Evolutionary conservation across 2,888 invertebrate species (phyloP).

Genomic region (Eristalis intricaria): DNA sequence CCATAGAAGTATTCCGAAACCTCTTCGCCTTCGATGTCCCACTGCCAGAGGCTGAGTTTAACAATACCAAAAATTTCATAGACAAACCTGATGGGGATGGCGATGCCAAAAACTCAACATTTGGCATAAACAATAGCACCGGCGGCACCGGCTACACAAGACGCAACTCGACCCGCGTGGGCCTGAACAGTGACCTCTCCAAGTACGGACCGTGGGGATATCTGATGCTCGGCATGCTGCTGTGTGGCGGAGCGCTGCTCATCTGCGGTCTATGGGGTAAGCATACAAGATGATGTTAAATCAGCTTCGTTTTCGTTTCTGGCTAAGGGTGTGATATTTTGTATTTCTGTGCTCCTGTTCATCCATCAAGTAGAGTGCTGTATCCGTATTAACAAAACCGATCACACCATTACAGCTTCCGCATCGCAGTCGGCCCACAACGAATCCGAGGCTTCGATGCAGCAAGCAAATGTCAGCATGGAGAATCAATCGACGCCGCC

Average conservation of each 20-base stretch:
- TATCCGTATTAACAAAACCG: conserved; percentile 81
- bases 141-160: conserved; percentile 71
- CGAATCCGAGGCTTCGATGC: conserved; percentile 79
- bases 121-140: conserved; percentile 3
- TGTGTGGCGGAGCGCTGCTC: conserved; percentile 87
- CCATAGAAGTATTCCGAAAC: conserved; percentile 80
- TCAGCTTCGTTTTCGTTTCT: conserved; percentile 38
- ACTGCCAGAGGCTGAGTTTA: conserved; percentile 64
- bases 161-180: conserved; percentile 78
- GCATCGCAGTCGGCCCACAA: conserved; percentile 80
- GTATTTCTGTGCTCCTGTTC: conserved; percentile 47
- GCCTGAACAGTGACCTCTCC: conserved; percentile 84
- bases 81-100: conserved; percentile 32
- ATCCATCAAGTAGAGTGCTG: conserved; percentile 77
- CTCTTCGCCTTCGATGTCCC: conserved; percentile 78
- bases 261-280: conserved; percentile 87
- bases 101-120: conserved; percentile 34
- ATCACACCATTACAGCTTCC: conserved; percentile 78
- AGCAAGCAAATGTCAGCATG: conserved; percentile 75
- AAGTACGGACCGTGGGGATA: conserved; percentile 90
- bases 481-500: conserved; percentile 81
- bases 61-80: conserved; percentile 1
- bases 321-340: conserved; percentile 63
- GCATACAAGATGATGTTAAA: conserved; percentile 56
- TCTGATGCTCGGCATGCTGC: conserved; percentile 86